Evolutionary conservation across 2,797 vertebrate species (phyloP).

Genomic region (Manis pentadactyla): DNA sequence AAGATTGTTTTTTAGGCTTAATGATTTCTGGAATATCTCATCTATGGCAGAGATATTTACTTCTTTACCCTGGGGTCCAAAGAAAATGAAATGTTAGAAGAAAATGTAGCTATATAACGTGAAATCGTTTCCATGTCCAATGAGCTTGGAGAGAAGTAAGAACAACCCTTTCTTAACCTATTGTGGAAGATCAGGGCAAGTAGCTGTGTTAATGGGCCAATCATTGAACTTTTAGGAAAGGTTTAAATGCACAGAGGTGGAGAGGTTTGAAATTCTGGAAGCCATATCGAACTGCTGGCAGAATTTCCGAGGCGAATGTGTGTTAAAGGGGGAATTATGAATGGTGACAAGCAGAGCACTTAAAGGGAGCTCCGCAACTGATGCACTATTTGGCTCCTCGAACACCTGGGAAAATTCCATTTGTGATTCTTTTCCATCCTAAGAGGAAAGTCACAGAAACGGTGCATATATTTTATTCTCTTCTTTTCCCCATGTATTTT

Average conservation of each 20-base stretch:
- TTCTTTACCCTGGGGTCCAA: not conserved
- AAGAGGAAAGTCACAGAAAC: conserved; percentile 18
- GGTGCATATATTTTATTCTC: not conserved
- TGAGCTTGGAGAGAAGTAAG: not conserved
- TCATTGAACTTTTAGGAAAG: conserved; percentile 40
- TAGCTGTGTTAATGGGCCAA: conserved; percentile 15
- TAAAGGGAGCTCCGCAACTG: not conserved
- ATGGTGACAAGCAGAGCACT: conserved; percentile 19
- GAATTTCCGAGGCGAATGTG: conserved; percentile 25
- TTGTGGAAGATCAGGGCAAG: not conserved
- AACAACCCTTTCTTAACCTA: not conserved
- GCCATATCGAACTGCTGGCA: not conserved
- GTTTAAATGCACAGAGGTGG: conserved; percentile 43
- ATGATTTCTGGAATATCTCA: conserved; percentile 42
- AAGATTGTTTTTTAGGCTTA: conserved; percentile 50
- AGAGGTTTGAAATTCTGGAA: conserved; percentile 22
- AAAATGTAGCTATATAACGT: not conserved
- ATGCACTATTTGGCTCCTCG: conserved; percentile 34
- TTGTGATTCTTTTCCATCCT: not conserved
- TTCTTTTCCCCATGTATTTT: not conserved
- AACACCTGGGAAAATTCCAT: conserved; percentile 24
- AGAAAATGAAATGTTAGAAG: conserved; percentile 42
- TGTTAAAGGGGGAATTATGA: conserved; percentile 41
- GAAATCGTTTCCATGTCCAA: conserved; percentile 43
- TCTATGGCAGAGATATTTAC: conserved; percentile 52